These are phyloP conservation scores for Astropecten irregularis DNA, from an alignment of 53 echinoderm and acorn worm genomes.

Conservation along the genomic window DNA sequence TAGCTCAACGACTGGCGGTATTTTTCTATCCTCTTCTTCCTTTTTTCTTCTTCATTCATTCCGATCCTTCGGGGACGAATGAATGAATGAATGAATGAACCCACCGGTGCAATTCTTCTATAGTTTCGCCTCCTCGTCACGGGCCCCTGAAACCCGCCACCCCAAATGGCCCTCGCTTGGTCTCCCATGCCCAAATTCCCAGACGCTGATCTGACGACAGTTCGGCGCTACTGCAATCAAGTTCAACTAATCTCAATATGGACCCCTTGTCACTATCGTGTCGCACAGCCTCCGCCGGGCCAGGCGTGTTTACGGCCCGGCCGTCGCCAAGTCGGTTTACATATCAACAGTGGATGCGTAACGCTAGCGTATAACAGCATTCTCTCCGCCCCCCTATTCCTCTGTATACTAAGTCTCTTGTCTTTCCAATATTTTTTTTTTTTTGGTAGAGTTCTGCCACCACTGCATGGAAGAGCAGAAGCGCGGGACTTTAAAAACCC, in stretches of 20 bases:
- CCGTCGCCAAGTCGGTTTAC: constrained; percentile 44
- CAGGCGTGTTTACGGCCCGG: constrained; percentile 33
- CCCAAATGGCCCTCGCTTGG: constrained; percentile 5
- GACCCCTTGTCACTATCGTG: not conserved
- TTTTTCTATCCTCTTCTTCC: not conserved
- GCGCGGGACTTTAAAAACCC: constrained; percentile 12
- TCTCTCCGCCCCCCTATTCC: not conserved
- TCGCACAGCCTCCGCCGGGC: not conserved
- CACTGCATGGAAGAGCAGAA: not conserved
- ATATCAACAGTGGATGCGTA: constrained; percentile 30
- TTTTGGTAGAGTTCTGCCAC: too few species aligned
- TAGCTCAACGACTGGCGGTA: too few species aligned
- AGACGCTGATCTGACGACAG: constrained; percentile 52
- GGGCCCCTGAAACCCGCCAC: not conserved
- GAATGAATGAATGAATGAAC: too few species aligned
- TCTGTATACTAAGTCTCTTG: not conserved
- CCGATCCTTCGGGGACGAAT: too few species aligned
- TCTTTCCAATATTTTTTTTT: too few species aligned
- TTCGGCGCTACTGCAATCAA: constrained; percentile 58
- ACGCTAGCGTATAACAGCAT: not conserved
- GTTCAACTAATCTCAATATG: constrained; percentile 40
- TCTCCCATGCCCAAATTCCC: constrained; percentile 36
- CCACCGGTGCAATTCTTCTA: not conserved
- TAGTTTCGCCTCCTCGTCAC: not conserved
- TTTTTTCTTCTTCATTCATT: not conserved